Conservation (phyloP, 1,140 invertebrate species). For the Nautilus pompilius region DNA sequence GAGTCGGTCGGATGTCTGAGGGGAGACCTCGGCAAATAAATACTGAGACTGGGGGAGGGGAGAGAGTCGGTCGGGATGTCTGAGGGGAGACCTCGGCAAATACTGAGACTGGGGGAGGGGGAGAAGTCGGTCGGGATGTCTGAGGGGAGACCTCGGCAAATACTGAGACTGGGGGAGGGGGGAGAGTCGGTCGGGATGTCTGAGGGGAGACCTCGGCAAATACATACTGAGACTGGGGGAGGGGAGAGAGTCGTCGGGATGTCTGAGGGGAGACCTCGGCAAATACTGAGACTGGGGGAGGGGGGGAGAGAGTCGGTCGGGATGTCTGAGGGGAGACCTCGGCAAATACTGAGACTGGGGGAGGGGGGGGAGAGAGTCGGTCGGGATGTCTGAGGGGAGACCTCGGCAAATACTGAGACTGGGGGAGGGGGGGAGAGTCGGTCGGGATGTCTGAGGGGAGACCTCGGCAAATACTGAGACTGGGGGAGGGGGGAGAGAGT, state of each 20-base stretch:
- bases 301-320: not conserved
- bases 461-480: not conserved
- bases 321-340: not conserved
- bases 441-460: not conserved
- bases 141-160: not conserved
- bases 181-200: not conserved
- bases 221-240: not conserved
- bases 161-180: not conserved
- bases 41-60: not conserved
- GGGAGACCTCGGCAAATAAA: not conserved
- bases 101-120: not conserved
- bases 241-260: not conserved
- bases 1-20: not conserved
- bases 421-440: not conserved
- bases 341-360: not conserved
- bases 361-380: not conserved
- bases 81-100: not conserved
- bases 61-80: not conserved
- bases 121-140: not conserved
- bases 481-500: not conserved
- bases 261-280: not conserved
- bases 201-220: not conserved
- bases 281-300: not conserved
- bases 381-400: not conserved
- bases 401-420: not conserved